These are phyloP conservation scores for Aurelia sp. DNA, from an alignment of 30 jellyfish, hydroid and myxozoan genomes.

Conservation along the genomic window DNA sequence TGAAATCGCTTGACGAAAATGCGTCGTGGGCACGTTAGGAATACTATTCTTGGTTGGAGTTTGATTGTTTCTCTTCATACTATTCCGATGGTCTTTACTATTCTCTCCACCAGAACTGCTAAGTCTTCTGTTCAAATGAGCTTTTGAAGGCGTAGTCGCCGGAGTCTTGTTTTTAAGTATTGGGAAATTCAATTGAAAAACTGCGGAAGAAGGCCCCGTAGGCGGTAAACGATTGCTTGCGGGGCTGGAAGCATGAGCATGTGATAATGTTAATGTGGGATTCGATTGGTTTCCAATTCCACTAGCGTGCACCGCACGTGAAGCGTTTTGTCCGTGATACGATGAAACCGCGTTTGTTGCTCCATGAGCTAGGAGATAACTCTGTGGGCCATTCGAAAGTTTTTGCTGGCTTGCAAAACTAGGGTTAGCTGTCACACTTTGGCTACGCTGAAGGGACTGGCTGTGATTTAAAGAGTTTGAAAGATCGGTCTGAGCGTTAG, in stretches of 20 bases:
- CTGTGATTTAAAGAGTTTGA: slow-evolving; percentile 22
- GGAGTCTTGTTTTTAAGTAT: slow-evolving; percentile 60
- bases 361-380: slow-evolving; percentile 8
- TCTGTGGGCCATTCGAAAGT: slow-evolving; percentile 11
- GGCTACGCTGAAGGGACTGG: slow-evolving; percentile 34
- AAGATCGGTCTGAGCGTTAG: slow-evolving; percentile 38
- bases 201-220: slow-evolving; percentile 93
- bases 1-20: slow-evolving; percentile 64
- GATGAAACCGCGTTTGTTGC: background rate
- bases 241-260: slow-evolving; percentile 4
- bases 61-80: slow-evolving; percentile 37
- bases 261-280: slow-evolving; percentile 5
- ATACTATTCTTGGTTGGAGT: slow-evolving; percentile 36
- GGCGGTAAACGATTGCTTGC: slow-evolving; percentile 81
- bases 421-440: slow-evolving; percentile 5
- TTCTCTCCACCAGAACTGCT: slow-evolving; percentile 33
- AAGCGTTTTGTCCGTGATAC: slow-evolving; percentile 29
- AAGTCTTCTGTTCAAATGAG: slow-evolving; percentile 37
- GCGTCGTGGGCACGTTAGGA: slow-evolving; percentile 44
- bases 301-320: background rate
- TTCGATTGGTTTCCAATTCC: slow-evolving; percentile 11
- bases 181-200: slow-evolving; percentile 91
- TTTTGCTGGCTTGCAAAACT: slow-evolving; percentile 1
- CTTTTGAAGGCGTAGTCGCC: slow-evolving; percentile 52
- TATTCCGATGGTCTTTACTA: slow-evolving; percentile 53